Percentiles rank a stretch among this genome's conserved stretches.
phyloP scores from a whole-genome alignment of 2,113 vertebrate genomes.

The Pachypanchax playfairii region DNA sequence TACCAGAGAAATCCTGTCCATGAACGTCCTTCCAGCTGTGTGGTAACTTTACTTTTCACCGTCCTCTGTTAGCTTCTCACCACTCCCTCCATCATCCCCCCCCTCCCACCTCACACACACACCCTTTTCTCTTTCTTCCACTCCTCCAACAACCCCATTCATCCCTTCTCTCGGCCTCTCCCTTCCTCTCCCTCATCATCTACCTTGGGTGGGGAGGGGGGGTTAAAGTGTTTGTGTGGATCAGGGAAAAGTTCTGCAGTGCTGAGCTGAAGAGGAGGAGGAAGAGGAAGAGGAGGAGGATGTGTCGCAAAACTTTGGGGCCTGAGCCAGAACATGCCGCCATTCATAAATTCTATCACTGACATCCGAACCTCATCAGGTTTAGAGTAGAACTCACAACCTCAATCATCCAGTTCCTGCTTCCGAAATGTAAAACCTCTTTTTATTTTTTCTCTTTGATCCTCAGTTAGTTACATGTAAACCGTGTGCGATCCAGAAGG shows the following conservation, averaged over 20 bases:
- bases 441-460: too few relatives aligned
- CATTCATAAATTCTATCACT: slow-evolving; percentile 47
- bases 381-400: too few relatives aligned
- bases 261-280: slow-evolving; percentile 66
- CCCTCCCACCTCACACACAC: slow-evolving; percentile 24
- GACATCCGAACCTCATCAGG: slow-evolving; percentile 3
- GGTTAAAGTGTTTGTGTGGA: slow-evolving; percentile 67
- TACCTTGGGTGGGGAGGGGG: slow-evolving; percentile 60
- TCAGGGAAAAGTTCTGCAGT: slow-evolving; percentile 80
- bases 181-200: slow-evolving; percentile 7
- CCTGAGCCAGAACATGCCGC: not conserved
- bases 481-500: too few relatives aligned
- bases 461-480: too few relatives aligned
- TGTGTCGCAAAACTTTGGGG: slow-evolving; percentile 35
- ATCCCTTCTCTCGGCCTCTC: slow-evolving; percentile 17
- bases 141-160: not conserved
- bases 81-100: slow-evolving; percentile 30
- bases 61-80: slow-evolving; percentile 60
- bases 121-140: not conserved
- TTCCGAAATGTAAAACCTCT: too few relatives aligned
- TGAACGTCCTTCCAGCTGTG: slow-evolving; percentile 51
- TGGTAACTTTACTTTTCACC: slow-evolving; percentile 78
- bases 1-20: slow-evolving; percentile 33
- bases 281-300: slow-evolving; percentile 21
- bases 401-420: too few relatives aligned